Evolutionary conservation across 2,113 vertebrate species (phyloP), one percentile per base, ranked within the genome.

Genomic region (Megaceryle torquata): DNA sequence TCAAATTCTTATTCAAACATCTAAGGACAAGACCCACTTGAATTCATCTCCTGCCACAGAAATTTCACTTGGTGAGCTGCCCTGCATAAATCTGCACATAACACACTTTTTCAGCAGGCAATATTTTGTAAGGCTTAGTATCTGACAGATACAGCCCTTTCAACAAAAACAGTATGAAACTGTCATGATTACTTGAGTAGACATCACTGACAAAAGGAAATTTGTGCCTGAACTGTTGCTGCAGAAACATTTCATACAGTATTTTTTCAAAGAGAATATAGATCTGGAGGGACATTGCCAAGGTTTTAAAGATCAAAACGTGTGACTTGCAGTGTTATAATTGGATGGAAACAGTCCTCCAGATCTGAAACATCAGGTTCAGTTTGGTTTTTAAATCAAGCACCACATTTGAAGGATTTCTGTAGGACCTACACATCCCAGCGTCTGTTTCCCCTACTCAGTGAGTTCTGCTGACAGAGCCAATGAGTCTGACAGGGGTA

Each of bases 111-210:
- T 69, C 72, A 93, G 71, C 84, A 91, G 96, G 88, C 95, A 95
- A 48, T 92, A 96, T 89, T 95, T 95, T 89, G 87, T 65, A 82
- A 93, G 91, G 71, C 71, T 94, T 93, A 88, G 74, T 79, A 92
- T 83, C 79, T 86, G 94, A 96, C 93, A 96, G 92, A 94, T 82
- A 92, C 96, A 97, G 94, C 83, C 96, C 93, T 77, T 94, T 95
- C 91, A 86, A 91, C 72, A 94, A 82, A 89, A 97, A 87, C 80
- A 95, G 95, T 86, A 96, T 44, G 96, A 97, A 95, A 89, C 94
- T 91, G 91, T 95, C 93, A 61, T 26, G 70, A 90, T 88, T 85
- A 80, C 70, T 93, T 79, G 90, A 96, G 84, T 91, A 96, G 92
- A 91, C 93, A 89, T 75, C 56, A 68, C 88, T 95, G 80, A 75